A percentile compares a stretch with the other conserved stretches of the same genome.
phyloP scores from a whole-genome alignment of 2,888 invertebrate species.

The Tachina lurida region DNA sequence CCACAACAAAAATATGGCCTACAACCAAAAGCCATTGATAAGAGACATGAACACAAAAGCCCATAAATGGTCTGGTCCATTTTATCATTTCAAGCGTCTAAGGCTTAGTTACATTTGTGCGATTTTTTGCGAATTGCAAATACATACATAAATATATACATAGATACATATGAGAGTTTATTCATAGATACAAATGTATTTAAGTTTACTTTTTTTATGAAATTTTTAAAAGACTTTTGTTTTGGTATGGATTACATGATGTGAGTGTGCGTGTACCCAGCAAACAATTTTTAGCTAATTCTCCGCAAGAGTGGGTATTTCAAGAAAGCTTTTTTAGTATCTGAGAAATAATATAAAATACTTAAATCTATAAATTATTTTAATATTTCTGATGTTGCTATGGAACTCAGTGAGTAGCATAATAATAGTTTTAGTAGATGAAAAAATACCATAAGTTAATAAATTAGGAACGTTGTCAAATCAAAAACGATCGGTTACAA shows the following conservation, averaged over 20 bases:
- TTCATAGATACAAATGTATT: neutral
- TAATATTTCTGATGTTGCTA: too few relatives aligned
- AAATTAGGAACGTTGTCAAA: too few relatives aligned
- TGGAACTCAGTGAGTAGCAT: too few relatives aligned
- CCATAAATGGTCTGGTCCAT: constrained; percentile 62
- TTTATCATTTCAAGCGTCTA: constrained; percentile 50
- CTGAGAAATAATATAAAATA: too few relatives aligned
- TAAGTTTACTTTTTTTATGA: constrained; percentile 8
- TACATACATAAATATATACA: neutral
- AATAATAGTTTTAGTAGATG: too few relatives aligned
- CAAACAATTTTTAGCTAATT: neutral
- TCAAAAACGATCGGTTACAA: too few relatives aligned
- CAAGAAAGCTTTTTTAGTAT: too few relatives aligned
- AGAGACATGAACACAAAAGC: constrained; percentile 39
- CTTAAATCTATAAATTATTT: too few relatives aligned
- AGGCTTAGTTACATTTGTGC: constrained; percentile 33
- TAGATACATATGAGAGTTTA: neutral
- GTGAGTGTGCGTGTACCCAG: neutral
- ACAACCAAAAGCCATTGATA: constrained; percentile 56
- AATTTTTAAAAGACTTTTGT: constrained; percentile 60
- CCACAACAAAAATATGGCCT: constrained; percentile 48
- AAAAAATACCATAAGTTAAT: too few relatives aligned
- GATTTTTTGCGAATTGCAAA: constrained; percentile 17
- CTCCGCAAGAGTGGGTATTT: too few relatives aligned
- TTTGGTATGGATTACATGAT: constrained; percentile 31